phyloP scores from a whole-genome alignment of 2,888 invertebrate genomes.

The Sphaeridia pumilis region DNA sequence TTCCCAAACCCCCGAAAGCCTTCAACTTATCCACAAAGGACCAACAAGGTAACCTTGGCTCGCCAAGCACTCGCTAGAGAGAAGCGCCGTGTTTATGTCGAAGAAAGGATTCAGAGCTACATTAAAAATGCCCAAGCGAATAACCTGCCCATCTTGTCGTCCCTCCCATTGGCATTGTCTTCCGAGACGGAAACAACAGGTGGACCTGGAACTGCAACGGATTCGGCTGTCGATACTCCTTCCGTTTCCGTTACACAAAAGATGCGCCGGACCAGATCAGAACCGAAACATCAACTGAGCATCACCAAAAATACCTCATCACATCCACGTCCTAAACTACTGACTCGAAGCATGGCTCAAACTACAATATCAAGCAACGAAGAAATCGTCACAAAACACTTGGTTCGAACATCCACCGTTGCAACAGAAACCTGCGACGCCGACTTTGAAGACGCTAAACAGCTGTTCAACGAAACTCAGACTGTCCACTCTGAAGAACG shows the following conservation, averaged over 20 bases:
- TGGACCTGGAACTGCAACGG: background rate
- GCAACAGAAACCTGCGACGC: background rate
- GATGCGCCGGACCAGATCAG: background rate
- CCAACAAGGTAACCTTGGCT: constrained; percentile 34
- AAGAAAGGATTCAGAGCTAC: constrained; percentile 35
- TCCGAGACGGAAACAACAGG: background rate
- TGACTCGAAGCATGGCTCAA: background rate
- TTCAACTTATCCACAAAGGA: constrained; percentile 33
- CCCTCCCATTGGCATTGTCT: background rate
- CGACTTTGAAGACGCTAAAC: background rate
- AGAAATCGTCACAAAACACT: background rate
- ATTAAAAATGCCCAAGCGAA: constrained; percentile 24
- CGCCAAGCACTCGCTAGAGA: constrained; percentile 35
- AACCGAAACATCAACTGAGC: background rate
- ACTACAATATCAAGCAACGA: too few relatives aligned
- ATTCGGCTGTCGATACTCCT: background rate
- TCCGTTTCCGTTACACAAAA: background rate
- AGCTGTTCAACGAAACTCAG: background rate
- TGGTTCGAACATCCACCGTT: background rate
- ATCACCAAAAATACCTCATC: background rate
- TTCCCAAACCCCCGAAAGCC: constrained; percentile 31
- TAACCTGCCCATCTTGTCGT: background rate
- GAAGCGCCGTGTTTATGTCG: constrained; percentile 34
- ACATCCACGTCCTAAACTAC: background rate
- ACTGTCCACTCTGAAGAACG: background rate